phyloP scores from a whole-genome alignment of 2,113 vertebrate species.

The Panthera uncia region DNA sequence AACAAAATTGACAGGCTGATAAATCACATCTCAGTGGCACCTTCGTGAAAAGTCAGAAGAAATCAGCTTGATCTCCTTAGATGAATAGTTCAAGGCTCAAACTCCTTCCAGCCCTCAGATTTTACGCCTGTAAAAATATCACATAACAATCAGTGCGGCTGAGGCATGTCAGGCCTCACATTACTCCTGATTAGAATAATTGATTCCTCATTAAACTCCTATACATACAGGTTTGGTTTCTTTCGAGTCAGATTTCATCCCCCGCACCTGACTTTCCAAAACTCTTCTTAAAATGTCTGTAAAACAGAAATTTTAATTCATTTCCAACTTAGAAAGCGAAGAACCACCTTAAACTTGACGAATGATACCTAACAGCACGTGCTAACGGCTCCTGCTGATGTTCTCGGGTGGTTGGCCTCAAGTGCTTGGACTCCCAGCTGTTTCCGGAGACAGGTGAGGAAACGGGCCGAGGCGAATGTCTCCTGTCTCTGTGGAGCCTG shows the following conservation, averaged over 20 bases:
- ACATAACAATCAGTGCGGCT: not conserved
- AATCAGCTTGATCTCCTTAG: slow-evolving; percentile 58
- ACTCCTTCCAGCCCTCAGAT: not conserved
- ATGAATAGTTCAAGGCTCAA: not conserved
- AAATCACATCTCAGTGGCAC: slow-evolving; percentile 54
- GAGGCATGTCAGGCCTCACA: not conserved
- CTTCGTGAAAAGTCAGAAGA: slow-evolving; percentile 59
- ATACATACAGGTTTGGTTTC: not conserved
- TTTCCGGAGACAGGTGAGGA: not conserved
- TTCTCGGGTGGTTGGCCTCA: fast-evolving
- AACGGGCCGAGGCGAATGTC: fast-evolving
- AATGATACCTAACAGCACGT: fast-evolving
- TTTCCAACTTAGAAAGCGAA: not conserved
- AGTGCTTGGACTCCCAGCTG: fast-evolving
- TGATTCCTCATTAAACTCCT: slow-evolving; percentile 54
- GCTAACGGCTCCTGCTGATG: fast-evolving
- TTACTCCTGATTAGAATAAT: not conserved
- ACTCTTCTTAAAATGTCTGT: not conserved
- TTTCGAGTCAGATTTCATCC: not conserved
- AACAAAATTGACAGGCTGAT: slow-evolving; percentile 63
- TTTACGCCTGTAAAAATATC: not conserved
- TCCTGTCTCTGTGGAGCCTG: fast-evolving
- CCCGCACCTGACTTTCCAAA: not conserved
- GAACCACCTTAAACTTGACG: fast-evolving
- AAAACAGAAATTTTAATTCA: not conserved